phyloP scores from a whole-genome alignment of 2,113 vertebrate species.

The Salvator merianae region DNA sequence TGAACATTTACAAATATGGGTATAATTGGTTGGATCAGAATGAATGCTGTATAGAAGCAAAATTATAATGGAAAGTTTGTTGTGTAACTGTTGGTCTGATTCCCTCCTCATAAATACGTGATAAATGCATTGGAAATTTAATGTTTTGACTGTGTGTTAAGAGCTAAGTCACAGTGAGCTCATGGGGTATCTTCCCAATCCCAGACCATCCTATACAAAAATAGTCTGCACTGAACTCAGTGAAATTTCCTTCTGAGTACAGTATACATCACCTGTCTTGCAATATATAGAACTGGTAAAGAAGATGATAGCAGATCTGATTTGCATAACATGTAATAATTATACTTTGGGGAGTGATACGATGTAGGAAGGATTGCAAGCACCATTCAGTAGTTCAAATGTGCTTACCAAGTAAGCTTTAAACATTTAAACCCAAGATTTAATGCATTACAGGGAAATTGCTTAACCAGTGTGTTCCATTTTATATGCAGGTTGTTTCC shows the following conservation, averaged over 20 bases:
- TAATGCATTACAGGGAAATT: slow-evolving; percentile 56
- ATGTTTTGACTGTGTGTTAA: background rate
- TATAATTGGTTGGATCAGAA: no score
- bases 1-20: no score
- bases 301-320: background rate
- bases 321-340: background rate
- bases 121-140: no score
- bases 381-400: slow-evolving; percentile 40
- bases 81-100: no score
- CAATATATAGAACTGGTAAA: background rate
- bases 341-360: slow-evolving; percentile 31
- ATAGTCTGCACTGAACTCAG: background rate
- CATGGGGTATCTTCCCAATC: background rate
- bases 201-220: background rate
- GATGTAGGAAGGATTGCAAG: slow-evolving; percentile 35
- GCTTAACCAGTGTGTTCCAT: slow-evolving; percentile 42
- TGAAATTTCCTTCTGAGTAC: no score
- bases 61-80: no score
- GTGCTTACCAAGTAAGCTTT: slow-evolving; percentile 51
- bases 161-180: background rate
- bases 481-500: slow-evolving; percentile 52
- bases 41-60: no score
- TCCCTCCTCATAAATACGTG: no score
- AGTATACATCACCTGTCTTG: background rate
- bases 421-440: slow-evolving; percentile 53